phyloP scores from a whole-genome alignment of 1,140 invertebrate species.

The Phenacoccus solenopsis region DNA sequence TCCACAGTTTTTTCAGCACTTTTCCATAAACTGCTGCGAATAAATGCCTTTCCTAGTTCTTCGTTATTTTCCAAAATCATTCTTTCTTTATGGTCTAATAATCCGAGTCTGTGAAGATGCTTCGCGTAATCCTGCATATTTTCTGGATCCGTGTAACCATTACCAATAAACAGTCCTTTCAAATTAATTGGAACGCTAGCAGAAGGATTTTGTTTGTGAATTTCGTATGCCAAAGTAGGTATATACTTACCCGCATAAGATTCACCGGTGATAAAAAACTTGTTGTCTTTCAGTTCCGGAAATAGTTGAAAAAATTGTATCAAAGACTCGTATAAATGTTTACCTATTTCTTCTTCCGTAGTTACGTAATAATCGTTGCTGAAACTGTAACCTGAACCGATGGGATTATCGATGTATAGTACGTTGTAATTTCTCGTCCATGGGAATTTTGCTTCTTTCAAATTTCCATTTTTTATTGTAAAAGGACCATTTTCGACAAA shows the following conservation, averaged over 20 bases:
- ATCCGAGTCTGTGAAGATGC: constrained; percentile 48
- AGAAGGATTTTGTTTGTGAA: constrained; percentile 43
- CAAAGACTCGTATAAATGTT: constrained; percentile 22
- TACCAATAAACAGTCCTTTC: constrained; percentile 47
- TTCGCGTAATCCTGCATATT: constrained; percentile 49
- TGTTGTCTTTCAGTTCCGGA: constrained; percentile 46
- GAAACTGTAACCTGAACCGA: constrained; percentile 43
- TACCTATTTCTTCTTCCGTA: constrained; percentile 42
- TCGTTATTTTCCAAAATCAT: background rate
- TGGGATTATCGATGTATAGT: constrained; percentile 64
- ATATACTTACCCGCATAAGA: constrained; percentile 79
- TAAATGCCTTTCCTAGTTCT: background rate
- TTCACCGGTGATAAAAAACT: constrained; percentile 71
- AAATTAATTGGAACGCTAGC: constrained; percentile 29
- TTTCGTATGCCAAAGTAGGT: constrained; percentile 60
- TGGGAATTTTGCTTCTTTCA: constrained; percentile 16
- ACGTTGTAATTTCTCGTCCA: constrained; percentile 23
- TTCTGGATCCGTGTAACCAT: constrained; percentile 50
- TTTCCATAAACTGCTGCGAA: background rate
- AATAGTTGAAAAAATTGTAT: constrained; percentile 59
- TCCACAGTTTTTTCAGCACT: background rate
- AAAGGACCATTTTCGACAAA: constrained; percentile 58
- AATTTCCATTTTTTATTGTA: background rate
- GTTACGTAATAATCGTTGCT: constrained; percentile 51
- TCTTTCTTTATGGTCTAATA: constrained; percentile 40